These are phyloP conservation scores for Oligia latruncula DNA, from an alignment of 2,888 invertebrate species.

Conservation along the genomic window DNA sequence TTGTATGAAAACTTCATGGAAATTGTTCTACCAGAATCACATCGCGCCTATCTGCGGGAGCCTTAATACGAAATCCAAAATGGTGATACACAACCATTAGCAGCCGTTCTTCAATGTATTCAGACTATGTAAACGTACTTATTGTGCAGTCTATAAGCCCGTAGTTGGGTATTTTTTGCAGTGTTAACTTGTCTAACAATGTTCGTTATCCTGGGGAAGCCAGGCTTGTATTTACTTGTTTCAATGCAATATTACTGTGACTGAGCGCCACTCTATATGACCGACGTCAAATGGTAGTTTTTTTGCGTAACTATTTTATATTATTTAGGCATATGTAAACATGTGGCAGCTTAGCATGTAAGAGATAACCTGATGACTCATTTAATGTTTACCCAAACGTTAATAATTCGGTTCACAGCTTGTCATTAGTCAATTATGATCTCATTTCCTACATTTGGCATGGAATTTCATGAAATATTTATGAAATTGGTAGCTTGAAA, in stretches of 20 bases:
- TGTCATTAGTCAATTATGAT: constrained; percentile 18
- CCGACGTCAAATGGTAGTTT: constrained; percentile 12
- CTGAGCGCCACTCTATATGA: constrained; percentile 46
- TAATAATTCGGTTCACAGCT: constrained; percentile 10
- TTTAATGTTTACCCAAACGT: neutral
- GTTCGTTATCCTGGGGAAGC: constrained; percentile 27
- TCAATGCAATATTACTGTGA: constrained; percentile 42
- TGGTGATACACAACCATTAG: neutral
- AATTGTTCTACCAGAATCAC: neutral
- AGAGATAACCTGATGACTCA: constrained; percentile 5
- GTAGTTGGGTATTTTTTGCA: constrained; percentile 17
- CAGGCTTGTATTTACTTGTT: constrained; percentile 43
- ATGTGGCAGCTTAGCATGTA: neutral
- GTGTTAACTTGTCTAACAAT: constrained; percentile 42
- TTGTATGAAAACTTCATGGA: neutral
- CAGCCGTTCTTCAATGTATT: constrained; percentile 19
- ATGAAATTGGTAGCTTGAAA: neutral
- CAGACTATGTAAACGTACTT: constrained; percentile 26
- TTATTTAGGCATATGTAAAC: neutral
- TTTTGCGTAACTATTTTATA: constrained; percentile 1
- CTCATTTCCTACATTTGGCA: constrained; percentile 9
- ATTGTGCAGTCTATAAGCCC: constrained; percentile 7
- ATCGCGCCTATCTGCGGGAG: neutral
- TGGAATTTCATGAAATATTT: constrained; percentile 7
- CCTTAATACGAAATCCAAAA: neutral